Evolutionary conservation across 2,113 vertebrate species (phyloP).

Genomic region (Condylura cristata): DNA sequence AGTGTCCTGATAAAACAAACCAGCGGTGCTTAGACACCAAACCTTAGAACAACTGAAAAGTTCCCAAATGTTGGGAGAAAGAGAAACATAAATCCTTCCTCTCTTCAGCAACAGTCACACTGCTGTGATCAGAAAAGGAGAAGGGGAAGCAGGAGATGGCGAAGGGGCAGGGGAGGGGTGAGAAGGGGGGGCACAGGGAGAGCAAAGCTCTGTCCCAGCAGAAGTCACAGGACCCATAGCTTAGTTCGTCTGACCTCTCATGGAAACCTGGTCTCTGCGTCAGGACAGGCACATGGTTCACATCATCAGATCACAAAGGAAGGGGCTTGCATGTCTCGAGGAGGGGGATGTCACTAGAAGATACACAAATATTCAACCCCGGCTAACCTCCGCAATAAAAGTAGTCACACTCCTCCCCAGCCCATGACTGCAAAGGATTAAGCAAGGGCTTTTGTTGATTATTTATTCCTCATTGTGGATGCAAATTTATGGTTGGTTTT

Average conservation of each 20-base stretch:
- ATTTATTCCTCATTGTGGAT: not conserved
- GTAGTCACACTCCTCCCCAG: not conserved
- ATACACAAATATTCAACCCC: not conserved
- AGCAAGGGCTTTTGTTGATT: not conserved
- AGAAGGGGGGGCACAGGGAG: not conserved
- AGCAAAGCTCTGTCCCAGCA: not conserved
- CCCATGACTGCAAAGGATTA: not conserved
- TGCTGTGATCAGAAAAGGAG: not conserved
- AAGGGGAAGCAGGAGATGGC: too few relatives aligned
- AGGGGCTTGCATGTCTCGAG: not conserved
- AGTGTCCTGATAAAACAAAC: not conserved
- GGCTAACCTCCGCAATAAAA: not conserved
- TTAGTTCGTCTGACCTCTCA: not conserved
- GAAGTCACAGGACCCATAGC: not conserved
- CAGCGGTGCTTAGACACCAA: not conserved
- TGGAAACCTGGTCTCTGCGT: not conserved
- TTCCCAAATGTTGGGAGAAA: not conserved
- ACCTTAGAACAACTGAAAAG: not conserved
- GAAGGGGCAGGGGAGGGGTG: not conserved
- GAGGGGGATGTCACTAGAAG: not conserved
- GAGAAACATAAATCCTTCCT: not conserved
- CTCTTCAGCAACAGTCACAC: not conserved
- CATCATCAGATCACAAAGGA: not conserved
- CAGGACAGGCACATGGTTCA: not conserved
- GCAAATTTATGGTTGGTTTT: slow-evolving; percentile 41